phyloP scores from a whole-genome alignment of 2,888 invertebrate species.

The Agrenia bidenticulata region DNA sequence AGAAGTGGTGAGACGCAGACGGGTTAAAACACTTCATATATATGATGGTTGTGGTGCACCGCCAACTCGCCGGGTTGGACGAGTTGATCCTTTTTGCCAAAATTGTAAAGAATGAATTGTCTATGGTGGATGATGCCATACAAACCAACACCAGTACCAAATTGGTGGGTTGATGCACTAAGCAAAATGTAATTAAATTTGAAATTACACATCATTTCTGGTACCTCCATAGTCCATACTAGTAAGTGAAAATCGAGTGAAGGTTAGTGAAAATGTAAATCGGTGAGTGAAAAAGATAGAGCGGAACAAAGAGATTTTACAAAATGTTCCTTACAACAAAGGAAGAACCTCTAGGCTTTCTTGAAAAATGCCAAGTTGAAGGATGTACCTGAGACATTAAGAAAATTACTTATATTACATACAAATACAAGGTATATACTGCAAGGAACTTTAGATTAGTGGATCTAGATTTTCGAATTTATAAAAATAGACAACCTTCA shows the following conservation, averaged over 20 bases:
- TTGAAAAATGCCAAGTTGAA: conserved; percentile 3
- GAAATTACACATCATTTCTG: too few relatives aligned
- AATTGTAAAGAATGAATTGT: too few relatives aligned
- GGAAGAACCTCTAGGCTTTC: not conserved
- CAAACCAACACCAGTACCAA: too few relatives aligned
- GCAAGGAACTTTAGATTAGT: not conserved
- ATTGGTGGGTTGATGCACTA: too few relatives aligned
- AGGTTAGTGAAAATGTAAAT: not conserved
- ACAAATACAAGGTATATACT: conserved; percentile 1
- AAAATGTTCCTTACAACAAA: not conserved
- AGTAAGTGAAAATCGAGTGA: not conserved
- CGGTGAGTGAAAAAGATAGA: not conserved
- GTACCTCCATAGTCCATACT: too few relatives aligned
- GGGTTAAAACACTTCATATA: too few relatives aligned
- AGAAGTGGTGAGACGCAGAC: too few relatives aligned
- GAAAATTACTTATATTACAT: not conserved
- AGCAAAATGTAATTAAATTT: too few relatives aligned
- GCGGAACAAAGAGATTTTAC: conserved; percentile 1
- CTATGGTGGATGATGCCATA: too few relatives aligned
- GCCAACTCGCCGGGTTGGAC: too few relatives aligned
- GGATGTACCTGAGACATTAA: conserved; percentile 6
- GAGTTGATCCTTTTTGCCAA: too few relatives aligned
- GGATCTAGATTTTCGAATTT: not conserved
- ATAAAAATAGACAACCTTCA: not conserved
- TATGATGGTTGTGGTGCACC: too few relatives aligned